phyloP scores from a whole-genome alignment of 1,140 invertebrate species.

The Drosophila yakuba region DNA sequence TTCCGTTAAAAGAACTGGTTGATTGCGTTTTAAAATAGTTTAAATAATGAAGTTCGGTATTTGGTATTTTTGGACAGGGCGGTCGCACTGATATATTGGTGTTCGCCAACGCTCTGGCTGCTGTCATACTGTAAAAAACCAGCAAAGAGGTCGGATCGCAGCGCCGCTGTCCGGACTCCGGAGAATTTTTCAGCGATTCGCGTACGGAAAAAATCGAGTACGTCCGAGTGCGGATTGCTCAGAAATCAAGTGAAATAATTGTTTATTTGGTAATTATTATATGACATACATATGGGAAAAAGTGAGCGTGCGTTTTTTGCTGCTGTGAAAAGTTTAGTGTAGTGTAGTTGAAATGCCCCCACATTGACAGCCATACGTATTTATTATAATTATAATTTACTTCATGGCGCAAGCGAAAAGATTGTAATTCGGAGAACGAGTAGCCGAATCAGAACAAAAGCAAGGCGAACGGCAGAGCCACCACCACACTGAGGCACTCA shows the following conservation, averaged over 20 bases:
- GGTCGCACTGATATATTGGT: neutral
- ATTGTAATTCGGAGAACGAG: conserved; percentile 49
- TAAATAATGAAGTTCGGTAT: neutral
- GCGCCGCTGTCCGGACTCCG: neutral
- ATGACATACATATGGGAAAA: neutral
- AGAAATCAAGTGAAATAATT: conserved; percentile 2
- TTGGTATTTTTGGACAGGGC: neutral
- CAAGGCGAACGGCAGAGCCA: conserved; percentile 38
- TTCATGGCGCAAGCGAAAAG: conserved; percentile 54
- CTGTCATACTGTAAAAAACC: neutral
- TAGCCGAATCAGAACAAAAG: conserved; percentile 34
- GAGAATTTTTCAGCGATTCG: conserved; percentile 12
- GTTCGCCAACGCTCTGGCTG: neutral
- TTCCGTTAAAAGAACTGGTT: neutral
- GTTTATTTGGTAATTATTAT: conserved; percentile 15
- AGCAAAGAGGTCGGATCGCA: neutral
- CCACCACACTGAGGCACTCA: conserved; percentile 28
- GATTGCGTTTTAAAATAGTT: neutral
- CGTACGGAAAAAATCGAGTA: conserved; percentile 14
- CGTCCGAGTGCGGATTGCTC: conserved; percentile 1
- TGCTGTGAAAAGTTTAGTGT: conserved; percentile 16
- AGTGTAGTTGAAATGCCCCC: neutral
- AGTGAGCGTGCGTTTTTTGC: conserved; percentile 14
- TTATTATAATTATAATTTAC: conserved; percentile 78
- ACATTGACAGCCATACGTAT: conserved; percentile 48